These are phyloP conservation scores for Ennomos erosarius DNA, from an alignment of 2,888 invertebrate genomes.

Conservation along the genomic window DNA sequence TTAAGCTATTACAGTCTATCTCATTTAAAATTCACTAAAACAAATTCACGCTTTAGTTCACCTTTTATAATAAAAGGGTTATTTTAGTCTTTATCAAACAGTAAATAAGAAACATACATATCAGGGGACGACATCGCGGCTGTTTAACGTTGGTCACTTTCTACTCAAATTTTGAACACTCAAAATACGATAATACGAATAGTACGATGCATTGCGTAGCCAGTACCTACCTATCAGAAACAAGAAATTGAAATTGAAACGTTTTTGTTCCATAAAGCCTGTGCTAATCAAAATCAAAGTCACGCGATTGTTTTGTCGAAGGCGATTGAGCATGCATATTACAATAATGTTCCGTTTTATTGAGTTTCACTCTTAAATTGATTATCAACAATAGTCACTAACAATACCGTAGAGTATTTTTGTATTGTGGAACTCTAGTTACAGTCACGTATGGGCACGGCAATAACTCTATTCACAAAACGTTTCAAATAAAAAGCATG, in stretches of 20 bases:
- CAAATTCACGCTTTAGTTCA: no score
- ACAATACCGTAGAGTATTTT: conserved; percentile 4
- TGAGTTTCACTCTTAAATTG: conserved; percentile 28
- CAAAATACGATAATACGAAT: no score
- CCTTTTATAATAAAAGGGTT: no score
- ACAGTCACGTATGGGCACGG: conserved; percentile 4
- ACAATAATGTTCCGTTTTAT: conserved; percentile 35
- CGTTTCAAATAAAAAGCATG: conserved; percentile 47
- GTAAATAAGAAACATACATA: no score
- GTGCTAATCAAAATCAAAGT: conserved; percentile 29
- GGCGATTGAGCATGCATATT: conserved; percentile 41
- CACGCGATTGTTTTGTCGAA: conserved; percentile 34
- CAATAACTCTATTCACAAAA: conserved; percentile 42
- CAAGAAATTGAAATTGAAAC: conserved; percentile 49
- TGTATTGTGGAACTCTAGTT: conserved; percentile 1
- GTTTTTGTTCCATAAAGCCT: conserved; percentile 24
- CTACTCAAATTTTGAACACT: no score
- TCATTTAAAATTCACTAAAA: no score
- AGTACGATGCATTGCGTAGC: no score
- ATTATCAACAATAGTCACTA: conserved; percentile 31
- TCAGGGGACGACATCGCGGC: no score
- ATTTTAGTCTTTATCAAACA: no score
- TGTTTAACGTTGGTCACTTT: no score
- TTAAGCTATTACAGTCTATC: no score
- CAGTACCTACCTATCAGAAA: no score